Conservation (phyloP, 2,888 invertebrate genomes). For the Loripinus fragilis region DNA sequence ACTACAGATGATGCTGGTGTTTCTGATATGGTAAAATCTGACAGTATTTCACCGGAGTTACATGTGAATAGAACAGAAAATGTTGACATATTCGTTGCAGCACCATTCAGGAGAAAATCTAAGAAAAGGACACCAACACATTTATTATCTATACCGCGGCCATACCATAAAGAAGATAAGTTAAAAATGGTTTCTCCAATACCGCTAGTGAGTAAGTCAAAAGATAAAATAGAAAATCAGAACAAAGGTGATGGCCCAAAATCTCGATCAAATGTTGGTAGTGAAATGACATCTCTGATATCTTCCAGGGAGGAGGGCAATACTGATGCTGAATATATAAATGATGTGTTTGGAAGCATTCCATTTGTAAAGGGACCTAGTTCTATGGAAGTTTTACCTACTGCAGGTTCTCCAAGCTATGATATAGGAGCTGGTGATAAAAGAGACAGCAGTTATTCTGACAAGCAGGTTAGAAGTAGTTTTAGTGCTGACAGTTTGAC, state of each 20-base stretch:
- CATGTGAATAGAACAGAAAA: slow-evolving; percentile 40
- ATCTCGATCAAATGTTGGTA: not conserved
- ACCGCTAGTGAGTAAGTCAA: slow-evolving; percentile 41
- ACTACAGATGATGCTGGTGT: slow-evolving; percentile 38
- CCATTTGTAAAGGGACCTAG: slow-evolving; percentile 71
- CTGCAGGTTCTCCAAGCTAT: slow-evolving; percentile 27
- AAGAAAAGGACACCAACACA: slow-evolving; percentile 59
- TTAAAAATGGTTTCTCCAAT: slow-evolving; percentile 15
- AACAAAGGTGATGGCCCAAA: slow-evolving; percentile 36
- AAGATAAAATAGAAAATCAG: slow-evolving; percentile 32
- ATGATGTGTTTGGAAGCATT: slow-evolving; percentile 78
- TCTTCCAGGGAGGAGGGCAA: slow-evolving; percentile 40
- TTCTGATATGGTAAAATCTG: slow-evolving; percentile 28
- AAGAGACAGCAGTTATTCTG: slow-evolving; percentile 13
- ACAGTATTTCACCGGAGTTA: slow-evolving; percentile 57
- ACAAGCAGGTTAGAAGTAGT: slow-evolving; percentile 48
- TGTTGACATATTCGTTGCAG: slow-evolving; percentile 80
- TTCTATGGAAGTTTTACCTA: slow-evolving; percentile 53
- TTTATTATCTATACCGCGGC: not conserved
- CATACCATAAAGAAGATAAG: slow-evolving; percentile 4
- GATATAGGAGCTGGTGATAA: not conserved
- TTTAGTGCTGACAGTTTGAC: slow-evolving; percentile 55
- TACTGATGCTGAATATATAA: slow-evolving; percentile 28
- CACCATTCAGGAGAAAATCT: slow-evolving; percentile 78
- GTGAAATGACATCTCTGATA: slow-evolving; percentile 5